Evolutionary conservation across 2,113 vertebrate species (phyloP).

Genomic region (Chaetodon trifascialis): DNA sequence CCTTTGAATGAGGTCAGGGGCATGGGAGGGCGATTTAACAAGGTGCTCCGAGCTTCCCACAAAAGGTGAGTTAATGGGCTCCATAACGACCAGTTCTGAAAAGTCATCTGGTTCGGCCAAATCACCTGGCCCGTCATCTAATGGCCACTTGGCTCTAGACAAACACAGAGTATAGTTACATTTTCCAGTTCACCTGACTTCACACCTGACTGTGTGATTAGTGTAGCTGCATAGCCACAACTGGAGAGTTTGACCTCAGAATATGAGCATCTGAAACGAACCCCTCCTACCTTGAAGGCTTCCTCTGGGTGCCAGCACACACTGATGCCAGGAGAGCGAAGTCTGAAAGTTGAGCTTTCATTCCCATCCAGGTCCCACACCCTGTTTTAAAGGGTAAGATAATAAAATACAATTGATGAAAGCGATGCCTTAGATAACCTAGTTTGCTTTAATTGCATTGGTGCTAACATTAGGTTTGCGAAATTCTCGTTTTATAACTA

Average conservation of each 20-base stretch:
- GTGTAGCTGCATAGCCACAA: neutral
- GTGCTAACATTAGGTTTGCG: neutral
- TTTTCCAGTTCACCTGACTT: neutral
- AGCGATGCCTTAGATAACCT: neutral
- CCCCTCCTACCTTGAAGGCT: conserved; percentile 88
- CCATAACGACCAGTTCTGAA: neutral
- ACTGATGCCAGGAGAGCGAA: conserved; percentile 94
- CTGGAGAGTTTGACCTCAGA: neutral
- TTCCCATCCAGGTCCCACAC: conserved; percentile 95
- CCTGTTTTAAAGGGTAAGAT: conserved; percentile 74
- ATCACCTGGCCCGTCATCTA: neutral
- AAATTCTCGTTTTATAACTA: neutral
- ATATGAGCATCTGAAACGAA: neutral
- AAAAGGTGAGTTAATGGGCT: neutral
- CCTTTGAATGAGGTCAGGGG: neutral
- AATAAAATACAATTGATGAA: neutral
- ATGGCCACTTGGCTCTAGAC: neutral
- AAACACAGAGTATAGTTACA: neutral
- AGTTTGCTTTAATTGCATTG: conserved; percentile 17
- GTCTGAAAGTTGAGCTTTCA: conserved; percentile 88
- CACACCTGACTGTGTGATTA: neutral
- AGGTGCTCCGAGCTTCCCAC: neutral
- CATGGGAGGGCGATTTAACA: neutral
- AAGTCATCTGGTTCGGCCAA: neutral
- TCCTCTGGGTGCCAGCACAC: conserved; percentile 98